Percentiles rank a stretch among this genome's conserved stretches.
These are phyloP conservation scores for Urocyon cinereoargenteus DNA, from an alignment of 2,797 vertebrate species.

Conservation along the genomic window DNA sequence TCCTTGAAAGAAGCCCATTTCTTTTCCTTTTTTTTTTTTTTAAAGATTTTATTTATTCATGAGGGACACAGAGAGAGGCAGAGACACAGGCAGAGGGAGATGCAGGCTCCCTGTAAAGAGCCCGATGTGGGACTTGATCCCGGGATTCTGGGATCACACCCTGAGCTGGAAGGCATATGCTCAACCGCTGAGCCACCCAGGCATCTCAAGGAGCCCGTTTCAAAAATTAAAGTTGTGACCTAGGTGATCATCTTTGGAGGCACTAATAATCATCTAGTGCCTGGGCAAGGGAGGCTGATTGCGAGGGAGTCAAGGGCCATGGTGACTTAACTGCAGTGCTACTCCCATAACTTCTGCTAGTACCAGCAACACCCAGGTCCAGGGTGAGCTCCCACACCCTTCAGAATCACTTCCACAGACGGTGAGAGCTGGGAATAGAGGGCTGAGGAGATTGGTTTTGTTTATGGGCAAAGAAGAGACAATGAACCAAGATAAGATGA, in stretches of 20 bases:
- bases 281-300: background rate
- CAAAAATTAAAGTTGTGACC: background rate
- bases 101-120: too few species aligned
- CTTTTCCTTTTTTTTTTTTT: too few species aligned
- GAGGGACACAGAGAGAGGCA: too few species aligned
- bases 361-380: background rate
- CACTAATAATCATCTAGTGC: background rate
- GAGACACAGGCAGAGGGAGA: too few species aligned
- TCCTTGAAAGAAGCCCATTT: background rate
- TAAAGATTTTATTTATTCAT: too few species aligned
- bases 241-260: background rate
- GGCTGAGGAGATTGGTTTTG: slow-evolving; percentile 1
- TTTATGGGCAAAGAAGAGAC: background rate
- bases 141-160: too few species aligned
- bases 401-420: background rate
- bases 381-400: background rate
- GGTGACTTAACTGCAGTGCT: background rate
- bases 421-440: background rate
- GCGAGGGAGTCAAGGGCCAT: background rate
- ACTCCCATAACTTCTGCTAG: background rate
- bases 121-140: too few species aligned
- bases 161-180: too few species aligned
- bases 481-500: background rate
- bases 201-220: background rate
- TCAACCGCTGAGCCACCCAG: too few species aligned